Percentiles rank a stretch among this genome's conserved stretches.
phyloP scores from a whole-genome alignment of 2,888 invertebrate species.

The Cryptops parisi region DNA sequence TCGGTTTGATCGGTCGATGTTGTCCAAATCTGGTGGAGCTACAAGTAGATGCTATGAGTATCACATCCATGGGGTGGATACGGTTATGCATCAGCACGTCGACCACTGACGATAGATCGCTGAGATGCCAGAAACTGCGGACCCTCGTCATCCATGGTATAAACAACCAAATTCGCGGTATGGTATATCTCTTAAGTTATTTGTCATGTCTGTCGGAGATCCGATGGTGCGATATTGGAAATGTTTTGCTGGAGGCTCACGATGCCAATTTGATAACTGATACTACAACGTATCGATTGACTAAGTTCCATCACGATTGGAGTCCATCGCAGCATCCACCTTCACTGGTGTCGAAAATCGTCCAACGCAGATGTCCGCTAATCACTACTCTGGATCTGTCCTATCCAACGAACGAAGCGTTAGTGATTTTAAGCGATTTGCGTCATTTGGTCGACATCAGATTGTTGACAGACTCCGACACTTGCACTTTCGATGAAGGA shows the following conservation, averaged over 20 bases:
- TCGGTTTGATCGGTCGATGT: constrained; percentile 1
- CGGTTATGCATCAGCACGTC: neutral
- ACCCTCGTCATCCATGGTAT: constrained; percentile 3
- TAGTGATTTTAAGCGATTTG: neutral
- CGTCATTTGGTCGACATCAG: neutral
- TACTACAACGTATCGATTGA: neutral
- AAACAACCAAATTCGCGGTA: neutral
- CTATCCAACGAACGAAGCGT: constrained; percentile 6
- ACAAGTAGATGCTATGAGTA: neutral
- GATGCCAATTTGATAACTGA: too few species aligned
- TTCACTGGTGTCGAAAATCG: neutral
- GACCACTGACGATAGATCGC: neutral
- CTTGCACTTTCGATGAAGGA: constrained; percentile 1
- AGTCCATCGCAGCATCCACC: neutral
- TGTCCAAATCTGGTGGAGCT: constrained; percentile 1
- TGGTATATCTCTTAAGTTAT: neutral
- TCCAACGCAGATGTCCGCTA: constrained; percentile 1
- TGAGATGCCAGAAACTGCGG: constrained; percentile 8
- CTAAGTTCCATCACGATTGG: constrained; percentile 9
- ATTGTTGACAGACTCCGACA: neutral
- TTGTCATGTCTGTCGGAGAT: neutral
- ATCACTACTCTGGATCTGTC: constrained; percentile 6
- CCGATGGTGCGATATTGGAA: constrained; percentile 6
- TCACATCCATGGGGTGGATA: neutral
- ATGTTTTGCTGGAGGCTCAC: constrained; percentile 3